phyloP scores from a whole-genome alignment of 2,113 vertebrate species.

The Mus musculus region DNA sequence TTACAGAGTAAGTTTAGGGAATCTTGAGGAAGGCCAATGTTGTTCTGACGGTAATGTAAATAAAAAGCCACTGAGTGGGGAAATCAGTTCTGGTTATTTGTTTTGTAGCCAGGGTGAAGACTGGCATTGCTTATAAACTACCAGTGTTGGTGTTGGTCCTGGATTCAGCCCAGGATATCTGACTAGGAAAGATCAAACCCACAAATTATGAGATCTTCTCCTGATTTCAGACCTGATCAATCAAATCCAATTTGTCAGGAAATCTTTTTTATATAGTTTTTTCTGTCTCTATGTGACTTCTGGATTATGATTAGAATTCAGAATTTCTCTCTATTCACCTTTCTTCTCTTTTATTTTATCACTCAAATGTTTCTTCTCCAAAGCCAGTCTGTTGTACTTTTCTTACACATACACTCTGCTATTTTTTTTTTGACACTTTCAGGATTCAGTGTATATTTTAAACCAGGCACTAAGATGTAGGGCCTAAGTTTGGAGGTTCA shows the following conservation, averaged over 20 bases:
- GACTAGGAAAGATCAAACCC: neutral
- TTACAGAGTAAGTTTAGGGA: neutral
- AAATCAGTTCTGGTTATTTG: neutral
- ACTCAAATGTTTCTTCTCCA: neutral
- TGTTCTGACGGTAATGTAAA: conserved; percentile 20
- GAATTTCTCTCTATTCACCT: neutral
- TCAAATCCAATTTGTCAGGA: neutral
- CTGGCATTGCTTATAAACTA: neutral
- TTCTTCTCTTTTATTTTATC: neutral
- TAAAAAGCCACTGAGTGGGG: neutral
- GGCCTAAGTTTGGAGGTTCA: neutral
- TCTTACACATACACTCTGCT: neutral
- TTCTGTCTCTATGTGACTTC: neutral
- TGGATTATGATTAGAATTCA: neutral
- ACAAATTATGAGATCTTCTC: neutral
- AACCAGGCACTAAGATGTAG: neutral
- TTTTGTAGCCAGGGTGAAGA: neutral
- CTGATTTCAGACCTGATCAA: neutral
- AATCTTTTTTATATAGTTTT: neutral
- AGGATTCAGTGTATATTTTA: neutral
- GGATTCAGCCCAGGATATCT: neutral
- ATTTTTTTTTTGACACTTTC: neutral
- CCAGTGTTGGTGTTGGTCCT: neutral
- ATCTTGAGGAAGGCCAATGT: neutral
- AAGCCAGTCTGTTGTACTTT: neutral